Conservation (phyloP, 2,888 invertebrate genomes). For the Brachypalpus laphriformis region DNA sequence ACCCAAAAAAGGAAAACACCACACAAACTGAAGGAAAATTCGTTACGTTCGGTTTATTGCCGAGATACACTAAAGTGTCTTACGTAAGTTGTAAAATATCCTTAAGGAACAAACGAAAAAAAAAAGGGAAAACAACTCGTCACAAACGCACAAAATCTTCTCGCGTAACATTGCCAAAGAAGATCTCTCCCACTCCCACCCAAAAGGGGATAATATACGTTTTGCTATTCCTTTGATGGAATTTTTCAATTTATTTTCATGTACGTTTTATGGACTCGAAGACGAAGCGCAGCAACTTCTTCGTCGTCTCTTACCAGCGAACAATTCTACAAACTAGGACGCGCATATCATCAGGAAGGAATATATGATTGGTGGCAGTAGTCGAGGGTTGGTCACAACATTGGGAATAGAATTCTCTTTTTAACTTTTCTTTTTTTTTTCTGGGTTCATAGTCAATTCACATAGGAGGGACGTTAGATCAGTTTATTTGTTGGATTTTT, state of each 20-base stretch:
- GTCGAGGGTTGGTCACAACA: background rate
- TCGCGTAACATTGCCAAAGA: slow-evolving; percentile 17
- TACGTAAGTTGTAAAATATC: slow-evolving; percentile 68
- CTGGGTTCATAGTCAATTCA: background rate
- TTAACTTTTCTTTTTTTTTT: background rate
- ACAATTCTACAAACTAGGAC: slow-evolving; percentile 45
- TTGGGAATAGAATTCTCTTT: slow-evolving; percentile 19
- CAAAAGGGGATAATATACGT: slow-evolving; percentile 49
- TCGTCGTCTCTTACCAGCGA: too few species aligned
- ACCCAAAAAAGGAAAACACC: slow-evolving; percentile 6
- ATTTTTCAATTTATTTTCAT: slow-evolving; percentile 79
- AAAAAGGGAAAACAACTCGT: slow-evolving; percentile 12
- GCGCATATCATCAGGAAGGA: slow-evolving; percentile 49
- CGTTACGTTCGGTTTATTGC: slow-evolving; percentile 62
- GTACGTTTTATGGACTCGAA: slow-evolving; percentile 76
- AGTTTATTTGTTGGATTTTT: slow-evolving; percentile 18
- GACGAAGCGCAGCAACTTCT: slow-evolving; percentile 58
- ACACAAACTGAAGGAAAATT: slow-evolving; percentile 47
- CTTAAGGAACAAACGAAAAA: slow-evolving; percentile 27
- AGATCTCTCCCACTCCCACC: background rate
- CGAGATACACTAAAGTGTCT: slow-evolving; percentile 66
- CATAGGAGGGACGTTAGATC: slow-evolving; percentile 26
- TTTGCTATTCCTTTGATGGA: slow-evolving; percentile 72
- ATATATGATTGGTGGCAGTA: slow-evolving; percentile 22
- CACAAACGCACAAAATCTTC: slow-evolving; percentile 44